Evolutionary conservation across 2,888 invertebrate genomes (phyloP).

Genomic region (Ochropacha duplaris): DNA sequence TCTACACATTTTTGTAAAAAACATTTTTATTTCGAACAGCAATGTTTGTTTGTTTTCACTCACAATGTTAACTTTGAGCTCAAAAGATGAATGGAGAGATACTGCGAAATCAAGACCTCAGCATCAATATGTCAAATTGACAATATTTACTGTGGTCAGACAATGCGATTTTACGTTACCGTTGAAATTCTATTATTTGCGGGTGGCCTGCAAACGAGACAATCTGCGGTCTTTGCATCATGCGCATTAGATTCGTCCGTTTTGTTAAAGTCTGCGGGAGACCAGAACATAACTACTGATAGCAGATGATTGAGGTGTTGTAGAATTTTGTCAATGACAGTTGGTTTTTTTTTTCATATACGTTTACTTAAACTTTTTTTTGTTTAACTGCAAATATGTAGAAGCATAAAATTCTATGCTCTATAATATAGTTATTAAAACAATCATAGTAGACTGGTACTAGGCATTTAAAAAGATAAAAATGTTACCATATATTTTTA

Average conservation of each 20-base stretch:
- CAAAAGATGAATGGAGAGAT: slow-evolving; percentile 35
- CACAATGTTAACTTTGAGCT: slow-evolving; percentile 27
- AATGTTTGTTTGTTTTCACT: slow-evolving; percentile 23
- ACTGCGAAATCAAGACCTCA: slow-evolving; percentile 50
- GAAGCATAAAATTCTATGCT: too few species aligned
- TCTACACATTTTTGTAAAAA: background rate
- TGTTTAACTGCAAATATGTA: background rate
- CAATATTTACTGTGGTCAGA: slow-evolving; percentile 50
- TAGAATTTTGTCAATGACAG: slow-evolving; percentile 14
- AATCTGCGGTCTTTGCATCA: slow-evolving; percentile 38
- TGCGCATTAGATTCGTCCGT: slow-evolving; percentile 64
- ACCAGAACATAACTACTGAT: slow-evolving; percentile 22
- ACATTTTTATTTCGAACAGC: slow-evolving; percentile 4
- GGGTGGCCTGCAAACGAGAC: slow-evolving; percentile 64
- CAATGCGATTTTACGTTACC: slow-evolving; percentile 48
- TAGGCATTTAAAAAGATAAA: background rate
- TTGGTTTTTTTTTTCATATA: slow-evolving; percentile 8
- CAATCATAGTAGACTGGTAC: background rate
- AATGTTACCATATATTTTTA: background rate
- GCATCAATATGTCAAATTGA: slow-evolving; percentile 56
- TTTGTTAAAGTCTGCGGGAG: slow-evolving; percentile 50
- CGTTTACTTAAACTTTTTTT: background rate
- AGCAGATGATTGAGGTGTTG: slow-evolving; percentile 12
- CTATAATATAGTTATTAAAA: too few species aligned
- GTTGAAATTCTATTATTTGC: slow-evolving; percentile 55